Evolutionary conservation across 2,888 invertebrate genomes (phyloP).

Genomic region (Cerastis rubricosa): DNA sequence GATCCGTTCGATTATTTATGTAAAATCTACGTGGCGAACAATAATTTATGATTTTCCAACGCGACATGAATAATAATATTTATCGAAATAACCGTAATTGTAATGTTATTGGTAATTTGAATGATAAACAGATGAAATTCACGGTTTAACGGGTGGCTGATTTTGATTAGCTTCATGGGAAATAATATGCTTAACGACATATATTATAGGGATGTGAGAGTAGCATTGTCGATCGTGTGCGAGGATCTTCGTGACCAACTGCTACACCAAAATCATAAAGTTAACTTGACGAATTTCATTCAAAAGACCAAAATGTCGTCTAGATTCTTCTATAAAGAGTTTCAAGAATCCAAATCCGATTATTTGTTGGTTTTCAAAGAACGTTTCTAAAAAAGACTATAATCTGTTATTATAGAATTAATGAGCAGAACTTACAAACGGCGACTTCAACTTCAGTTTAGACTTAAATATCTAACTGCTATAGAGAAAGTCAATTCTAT

Average conservation of each 20-base stretch:
- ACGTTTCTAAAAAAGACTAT: too few relatives aligned
- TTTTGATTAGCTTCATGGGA: conserved; percentile 39
- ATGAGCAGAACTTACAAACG: background rate
- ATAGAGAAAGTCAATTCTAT: background rate
- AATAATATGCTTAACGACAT: conserved; percentile 31
- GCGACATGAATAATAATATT: conserved; percentile 64
- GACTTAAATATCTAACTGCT: background rate
- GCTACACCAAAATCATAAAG: background rate
- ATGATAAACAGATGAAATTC: conserved; percentile 50
- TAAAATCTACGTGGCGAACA: conserved; percentile 67
- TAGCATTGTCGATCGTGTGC: background rate
- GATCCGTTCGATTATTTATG: conserved; percentile 62
- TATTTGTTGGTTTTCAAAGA: background rate
- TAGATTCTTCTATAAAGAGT: background rate
- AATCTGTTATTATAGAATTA: background rate
- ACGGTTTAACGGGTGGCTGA: conserved; percentile 29
- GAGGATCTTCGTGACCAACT: background rate
- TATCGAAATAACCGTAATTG: conserved; percentile 56
- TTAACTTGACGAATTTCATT: background rate
- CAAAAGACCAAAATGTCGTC: too few relatives aligned
- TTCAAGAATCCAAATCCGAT: background rate
- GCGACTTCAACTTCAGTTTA: background rate
- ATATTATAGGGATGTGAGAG: background rate
- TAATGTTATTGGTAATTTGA: conserved; percentile 58
- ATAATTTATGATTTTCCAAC: conserved; percentile 72